Evolutionary conservation across 2,113 vertebrate genomes (phyloP).

Genomic region (Rhea pennata): DNA sequence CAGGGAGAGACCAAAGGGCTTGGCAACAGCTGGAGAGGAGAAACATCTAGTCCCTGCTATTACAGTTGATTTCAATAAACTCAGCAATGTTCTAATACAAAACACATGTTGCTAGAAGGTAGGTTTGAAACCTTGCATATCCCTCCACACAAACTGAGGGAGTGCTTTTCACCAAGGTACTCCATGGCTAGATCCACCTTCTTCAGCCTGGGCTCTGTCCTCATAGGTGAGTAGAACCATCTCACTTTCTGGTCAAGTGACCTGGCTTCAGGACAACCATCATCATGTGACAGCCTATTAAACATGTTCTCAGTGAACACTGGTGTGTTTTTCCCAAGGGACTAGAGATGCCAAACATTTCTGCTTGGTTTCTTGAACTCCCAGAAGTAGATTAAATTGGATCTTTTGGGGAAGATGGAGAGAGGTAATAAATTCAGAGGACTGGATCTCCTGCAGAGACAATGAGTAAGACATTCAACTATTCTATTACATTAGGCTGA

Average conservation of each 20-base stretch:
- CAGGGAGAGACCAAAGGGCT: background rate
- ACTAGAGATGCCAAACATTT: background rate
- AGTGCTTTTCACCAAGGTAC: background rate
- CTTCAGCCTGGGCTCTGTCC: background rate
- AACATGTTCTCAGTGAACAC: accelerated
- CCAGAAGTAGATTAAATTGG: background rate
- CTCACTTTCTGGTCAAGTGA: background rate
- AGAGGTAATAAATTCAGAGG: background rate
- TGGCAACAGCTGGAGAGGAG: background rate
- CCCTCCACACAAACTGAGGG: accelerated
- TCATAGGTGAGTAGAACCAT: background rate
- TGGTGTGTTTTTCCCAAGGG: background rate
- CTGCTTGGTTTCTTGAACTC: background rate
- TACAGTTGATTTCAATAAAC: background rate
- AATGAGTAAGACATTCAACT: background rate
- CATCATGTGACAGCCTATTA: background rate
- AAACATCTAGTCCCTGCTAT: background rate
- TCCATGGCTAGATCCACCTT: background rate
- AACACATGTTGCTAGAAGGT: background rate
- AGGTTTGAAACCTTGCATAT: background rate
- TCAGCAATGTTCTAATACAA: background rate
- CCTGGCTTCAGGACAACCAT: background rate
- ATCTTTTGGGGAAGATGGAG: background rate
- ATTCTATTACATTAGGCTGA: background rate
- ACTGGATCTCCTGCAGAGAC: background rate